phyloP scores from a whole-genome alignment of 2,797 vertebrate species.

The Choloepus didactylus region DNA sequence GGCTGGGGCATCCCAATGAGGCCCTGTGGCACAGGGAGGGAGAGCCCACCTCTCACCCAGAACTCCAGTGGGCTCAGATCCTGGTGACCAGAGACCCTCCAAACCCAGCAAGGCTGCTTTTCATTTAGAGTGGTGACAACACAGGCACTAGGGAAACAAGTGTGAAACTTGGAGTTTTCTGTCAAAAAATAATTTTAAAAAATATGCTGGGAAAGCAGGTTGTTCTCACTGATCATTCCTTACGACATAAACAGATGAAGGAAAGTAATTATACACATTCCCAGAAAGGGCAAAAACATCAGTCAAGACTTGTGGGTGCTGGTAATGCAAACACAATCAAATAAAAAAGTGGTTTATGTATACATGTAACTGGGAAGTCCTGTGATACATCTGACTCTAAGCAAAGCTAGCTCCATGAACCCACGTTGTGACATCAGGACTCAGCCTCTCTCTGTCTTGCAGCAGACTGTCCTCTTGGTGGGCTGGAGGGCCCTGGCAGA shows the following conservation, averaged over 20 bases:
- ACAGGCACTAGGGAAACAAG: not conserved
- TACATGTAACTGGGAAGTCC: not conserved
- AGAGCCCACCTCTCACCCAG: not conserved
- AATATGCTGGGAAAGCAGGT: not conserved
- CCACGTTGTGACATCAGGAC: not conserved
- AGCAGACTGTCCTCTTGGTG: not conserved
- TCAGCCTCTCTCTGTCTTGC: not conserved
- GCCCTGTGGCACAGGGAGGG: accelerated
- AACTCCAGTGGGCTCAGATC: not conserved
- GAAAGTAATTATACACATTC: not conserved
- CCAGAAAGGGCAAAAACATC: not conserved
- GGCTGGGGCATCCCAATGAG: not conserved
- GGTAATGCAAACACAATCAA: not conserved
- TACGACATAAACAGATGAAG: not conserved
- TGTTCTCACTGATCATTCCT: not conserved
- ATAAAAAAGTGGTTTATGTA: not conserved
- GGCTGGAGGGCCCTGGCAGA: not conserved
- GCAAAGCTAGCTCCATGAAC: not conserved
- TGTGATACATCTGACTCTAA: not conserved
- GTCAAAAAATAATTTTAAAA: conserved; percentile 13
- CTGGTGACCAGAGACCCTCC: not conserved
- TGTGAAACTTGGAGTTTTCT: not conserved
- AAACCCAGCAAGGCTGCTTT: not conserved
- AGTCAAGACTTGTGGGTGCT: not conserved
- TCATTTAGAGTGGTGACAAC: not conserved